Conservation (phyloP, 2,113 vertebrate genomes). For the Sinocyclocheilus grahami region DNA sequence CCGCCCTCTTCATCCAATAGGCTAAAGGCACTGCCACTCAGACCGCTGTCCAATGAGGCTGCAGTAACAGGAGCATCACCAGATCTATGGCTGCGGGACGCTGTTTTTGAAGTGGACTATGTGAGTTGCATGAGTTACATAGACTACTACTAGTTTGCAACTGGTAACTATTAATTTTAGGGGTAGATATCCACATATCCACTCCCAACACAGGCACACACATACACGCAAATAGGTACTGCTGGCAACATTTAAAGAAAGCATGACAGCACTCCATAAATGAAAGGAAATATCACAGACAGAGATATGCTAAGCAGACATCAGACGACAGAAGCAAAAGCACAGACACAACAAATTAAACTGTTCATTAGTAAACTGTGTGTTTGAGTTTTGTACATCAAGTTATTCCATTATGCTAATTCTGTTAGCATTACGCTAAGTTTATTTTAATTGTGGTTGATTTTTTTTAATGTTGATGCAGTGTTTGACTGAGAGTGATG, state of each 20-base stretch:
- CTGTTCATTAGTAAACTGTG: constrained; percentile 56
- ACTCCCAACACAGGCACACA: neutral
- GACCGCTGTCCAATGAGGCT: constrained; percentile 88
- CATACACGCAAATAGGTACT: neutral
- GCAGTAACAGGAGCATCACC: constrained; percentile 89
- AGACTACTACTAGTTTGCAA: constrained; percentile 19
- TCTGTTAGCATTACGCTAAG: constrained; percentile 8
- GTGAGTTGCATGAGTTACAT: constrained; percentile 55
- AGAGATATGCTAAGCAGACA: constrained; percentile 47
- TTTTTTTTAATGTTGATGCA: neutral
- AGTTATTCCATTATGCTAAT: constrained; percentile 35
- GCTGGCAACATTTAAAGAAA: constrained; percentile 28
- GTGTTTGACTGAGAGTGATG: constrained; percentile 59
- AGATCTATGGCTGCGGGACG: constrained; percentile 83
- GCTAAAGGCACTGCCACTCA: constrained; percentile 91
- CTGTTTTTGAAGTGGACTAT: constrained; percentile 76
- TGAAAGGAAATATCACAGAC: constrained; percentile 39
- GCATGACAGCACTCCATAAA: constrained; percentile 22
- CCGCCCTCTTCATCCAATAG: constrained; percentile 87
- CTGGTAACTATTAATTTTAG: neutral
- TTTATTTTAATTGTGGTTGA: constrained; percentile 44
- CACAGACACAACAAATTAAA: constrained; percentile 50
- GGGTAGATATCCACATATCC: constrained; percentile 21
- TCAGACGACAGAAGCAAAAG: constrained; percentile 45
- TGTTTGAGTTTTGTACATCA: constrained; percentile 16